A percentile compares a stretch with the other conserved stretches of the same genome.
phyloP scores from a whole-genome alignment of 2,797 vertebrate species.

The Syncerus caffer region DNA sequence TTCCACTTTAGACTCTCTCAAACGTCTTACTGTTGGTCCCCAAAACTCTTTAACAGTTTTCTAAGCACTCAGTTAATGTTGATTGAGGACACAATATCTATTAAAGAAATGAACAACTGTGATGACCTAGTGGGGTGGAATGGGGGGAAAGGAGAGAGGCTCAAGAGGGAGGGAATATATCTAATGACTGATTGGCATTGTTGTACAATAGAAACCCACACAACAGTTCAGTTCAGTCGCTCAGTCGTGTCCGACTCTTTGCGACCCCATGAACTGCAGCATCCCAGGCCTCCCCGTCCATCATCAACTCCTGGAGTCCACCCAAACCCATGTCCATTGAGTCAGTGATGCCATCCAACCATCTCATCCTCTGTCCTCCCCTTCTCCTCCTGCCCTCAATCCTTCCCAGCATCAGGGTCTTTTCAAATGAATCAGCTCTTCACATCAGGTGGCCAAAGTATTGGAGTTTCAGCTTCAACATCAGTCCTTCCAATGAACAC shows the following conservation, averaged over 20 bases:
- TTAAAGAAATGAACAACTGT: constrained; percentile 35
- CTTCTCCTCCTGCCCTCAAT: neutral
- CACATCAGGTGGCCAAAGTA: neutral
- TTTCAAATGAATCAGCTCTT: neutral
- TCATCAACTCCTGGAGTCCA: neutral
- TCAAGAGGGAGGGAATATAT: neutral
- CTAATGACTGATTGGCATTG: neutral
- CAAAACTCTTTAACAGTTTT: neutral
- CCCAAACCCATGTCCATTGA: neutral
- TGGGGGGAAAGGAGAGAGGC: neutral
- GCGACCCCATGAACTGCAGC: neutral
- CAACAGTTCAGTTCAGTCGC: neutral
- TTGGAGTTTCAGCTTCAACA: neutral
- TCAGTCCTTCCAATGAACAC: neutral
- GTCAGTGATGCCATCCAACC: neutral
- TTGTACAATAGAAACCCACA: neutral
- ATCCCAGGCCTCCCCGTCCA: neutral
- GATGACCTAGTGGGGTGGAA: neutral
- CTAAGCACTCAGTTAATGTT: neutral
- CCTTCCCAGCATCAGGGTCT: neutral
- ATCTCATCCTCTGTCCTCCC: neutral
- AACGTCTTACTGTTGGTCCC: neutral
- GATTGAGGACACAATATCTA: neutral
- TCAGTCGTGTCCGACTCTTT: neutral
- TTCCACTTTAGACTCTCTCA: neutral